Evolutionary conservation across 2,113 vertebrate genomes (phyloP), one percentile per base, ranked within the genome.

Genomic region (Mustela nigripes): DNA sequence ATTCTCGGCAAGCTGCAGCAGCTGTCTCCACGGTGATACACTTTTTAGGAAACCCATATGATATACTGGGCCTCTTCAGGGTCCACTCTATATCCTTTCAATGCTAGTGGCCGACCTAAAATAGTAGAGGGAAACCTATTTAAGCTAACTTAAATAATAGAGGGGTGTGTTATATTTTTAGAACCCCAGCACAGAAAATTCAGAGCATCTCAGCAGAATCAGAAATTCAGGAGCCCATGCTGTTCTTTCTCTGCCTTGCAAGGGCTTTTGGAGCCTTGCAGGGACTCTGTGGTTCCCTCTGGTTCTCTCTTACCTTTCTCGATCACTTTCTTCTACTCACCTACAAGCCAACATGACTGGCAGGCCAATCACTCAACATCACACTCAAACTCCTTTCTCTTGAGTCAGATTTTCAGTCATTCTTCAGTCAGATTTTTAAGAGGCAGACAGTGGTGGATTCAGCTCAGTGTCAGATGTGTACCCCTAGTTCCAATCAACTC

Each of bases 81-180:
- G 36, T 39, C 65, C 26, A 21, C 62, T 50, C 22, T n/a, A 48
- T 86, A 63, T 63, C 36, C 7, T 82, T 89, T 48, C 19, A 58
- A 86, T n/a, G 74, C 71, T n/a, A n/a, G 67, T 21, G 76, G 60
- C 36, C 7, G 42, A 56, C 58, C 78, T 63, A 62, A 89, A 94
- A 19, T 39, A 62, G 45, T 2, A 39, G 12, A 67, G 39, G 69
- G 33, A 95, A 74, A 80, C 21, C 45, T 33, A n/a, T 48, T 14
- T 33, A 71, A 95, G 15, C 45, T 42, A 60, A 16, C 12, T 91
- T 81, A 84, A 36, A 14, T 74, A 42, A 74, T 33, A 36, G 60
- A 92, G 4, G 15, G 9, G 1, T 39, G 4, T 36, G 60, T 45
- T 76, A 22, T 60, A 39, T 26, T 80, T 96, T 89, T 28, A 76